Evolutionary conservation across 2,888 invertebrate species (phyloP).

Genomic region (Ryuthela nishihirai): DNA sequence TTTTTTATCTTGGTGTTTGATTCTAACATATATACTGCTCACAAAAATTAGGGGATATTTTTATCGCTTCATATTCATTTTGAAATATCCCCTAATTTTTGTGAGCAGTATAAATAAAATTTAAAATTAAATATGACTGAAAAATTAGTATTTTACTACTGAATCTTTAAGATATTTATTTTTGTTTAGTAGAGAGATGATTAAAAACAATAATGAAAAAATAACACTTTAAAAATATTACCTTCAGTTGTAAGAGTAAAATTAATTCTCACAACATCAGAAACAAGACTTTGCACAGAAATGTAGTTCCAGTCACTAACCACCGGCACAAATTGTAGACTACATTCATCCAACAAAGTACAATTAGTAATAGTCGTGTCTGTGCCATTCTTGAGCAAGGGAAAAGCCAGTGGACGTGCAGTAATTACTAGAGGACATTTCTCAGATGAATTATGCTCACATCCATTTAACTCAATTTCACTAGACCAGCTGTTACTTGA

Average conservation of each 20-base stretch:
- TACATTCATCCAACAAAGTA: constrained; percentile 43
- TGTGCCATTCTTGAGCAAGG: constrained; percentile 7
- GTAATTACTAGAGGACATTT: constrained; percentile 40
- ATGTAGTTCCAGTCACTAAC: constrained; percentile 45
- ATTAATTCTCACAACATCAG: constrained; percentile 7
- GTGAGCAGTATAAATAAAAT: too few species aligned
- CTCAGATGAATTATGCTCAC: constrained; percentile 13
- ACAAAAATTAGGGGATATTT: too few species aligned
- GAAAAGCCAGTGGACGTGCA: constrained; percentile 36
- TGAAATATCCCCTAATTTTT: too few species aligned
- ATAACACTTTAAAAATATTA: neutral
- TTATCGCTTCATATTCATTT: too few species aligned
- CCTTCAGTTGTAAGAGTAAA: constrained; percentile 19
- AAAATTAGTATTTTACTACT: too few species aligned
- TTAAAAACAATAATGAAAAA: neutral
- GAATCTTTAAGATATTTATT: too few species aligned
- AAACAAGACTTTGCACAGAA: constrained; percentile 17
- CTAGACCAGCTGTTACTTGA: constrained; percentile 43
- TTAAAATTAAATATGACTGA: too few species aligned
- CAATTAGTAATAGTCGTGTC: constrained; percentile 2
- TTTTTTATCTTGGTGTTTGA: too few species aligned
- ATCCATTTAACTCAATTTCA: constrained; percentile 39
- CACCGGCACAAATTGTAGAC: constrained; percentile 43
- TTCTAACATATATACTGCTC: too few species aligned
- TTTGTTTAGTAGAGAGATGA: too few species aligned